Conservation (phyloP, 2,888 invertebrate species). For the Chydorus sphaericus region DNA sequence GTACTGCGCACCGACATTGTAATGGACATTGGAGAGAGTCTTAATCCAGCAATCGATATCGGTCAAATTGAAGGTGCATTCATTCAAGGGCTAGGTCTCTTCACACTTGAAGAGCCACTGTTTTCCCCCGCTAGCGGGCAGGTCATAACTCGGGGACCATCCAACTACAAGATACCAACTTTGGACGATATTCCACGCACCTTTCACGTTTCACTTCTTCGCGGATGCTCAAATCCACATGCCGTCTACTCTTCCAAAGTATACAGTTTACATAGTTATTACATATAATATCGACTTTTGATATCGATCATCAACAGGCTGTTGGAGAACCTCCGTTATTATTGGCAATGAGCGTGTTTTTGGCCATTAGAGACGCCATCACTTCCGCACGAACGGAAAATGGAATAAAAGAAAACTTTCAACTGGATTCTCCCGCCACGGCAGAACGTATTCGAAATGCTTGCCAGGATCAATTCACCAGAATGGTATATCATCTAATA, state of each 20-base stretch:
- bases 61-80: slow-evolving; percentile 94
- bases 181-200: slow-evolving; percentile 80
- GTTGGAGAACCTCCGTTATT: slow-evolving; percentile 92
- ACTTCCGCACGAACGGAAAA: slow-evolving; percentile 57
- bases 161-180: slow-evolving; percentile 85
- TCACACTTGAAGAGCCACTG: slow-evolving; percentile 75
- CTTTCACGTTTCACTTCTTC: slow-evolving; percentile 82
- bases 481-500: too few relatives aligned
- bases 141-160: slow-evolving; percentile 73
- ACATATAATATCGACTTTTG: too few relatives aligned
- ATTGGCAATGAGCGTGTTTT: slow-evolving; percentile 70
- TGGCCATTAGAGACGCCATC: slow-evolving; percentile 80
- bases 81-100: slow-evolving; percentile 84
- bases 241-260: slow-evolving; percentile 95
- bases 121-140: slow-evolving; percentile 64
- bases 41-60: slow-evolving; percentile 92
- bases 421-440: slow-evolving; percentile 30
- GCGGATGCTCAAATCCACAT: slow-evolving; percentile 74
- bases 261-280: slow-evolving; percentile 16
- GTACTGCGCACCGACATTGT: slow-evolving; percentile 78
- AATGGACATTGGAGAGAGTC: slow-evolving; percentile 88
- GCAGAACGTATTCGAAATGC: slow-evolving; percentile 33
- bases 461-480: slow-evolving; percentile 30
- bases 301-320: slow-evolving; percentile 59
- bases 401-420: slow-evolving; percentile 31